Evolutionary conservation across 2,797 vertebrate genomes (phyloP), one percentile per base, ranked within the genome.

Genomic region (Rhyacichthys aspro): DNA sequence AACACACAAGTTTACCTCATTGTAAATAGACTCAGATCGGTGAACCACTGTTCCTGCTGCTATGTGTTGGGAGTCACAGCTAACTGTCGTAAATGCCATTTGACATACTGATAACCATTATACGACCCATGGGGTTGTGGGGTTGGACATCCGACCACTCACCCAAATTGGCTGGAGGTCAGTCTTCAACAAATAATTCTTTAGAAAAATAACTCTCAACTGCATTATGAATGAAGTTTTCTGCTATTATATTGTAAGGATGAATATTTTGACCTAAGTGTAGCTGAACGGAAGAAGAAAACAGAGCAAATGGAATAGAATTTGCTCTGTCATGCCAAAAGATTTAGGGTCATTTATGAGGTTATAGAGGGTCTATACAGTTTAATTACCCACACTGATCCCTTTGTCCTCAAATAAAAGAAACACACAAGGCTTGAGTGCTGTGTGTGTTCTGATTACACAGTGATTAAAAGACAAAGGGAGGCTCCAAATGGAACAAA

Each of bases 61-160:
- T 50, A 8, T 8, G 15, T 7, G 60, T 63, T 60, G 43, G 16
- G 34, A 78, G 64, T 84, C 74, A 23, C 81, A 79, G 74, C 59
- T 72, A 55, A 34, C 63, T 23, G 9, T 68, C 66, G 72, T 87
- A 89, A 88, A 90, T 78, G 76, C 82, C 80, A 79, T 87, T 74
- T 85, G 76, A 86, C 78, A 43, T 71, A 59, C 70, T 79, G 78
- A 82, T 72, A 70, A 70, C 47, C 59, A 19, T 61, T 81, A 72
- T 65, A 68, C 9, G 55, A 53, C 75, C 60, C 36, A 33, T 1
- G 43, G 61, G 15, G 28, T 28, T 58, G 17, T 17, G 52, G 9
- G 52, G 76, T 28, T 9, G 36, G 70, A 57, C 66, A 55, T 14
- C 33, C 37, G 34, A 52, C 49, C 11, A 16, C 33, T 37, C 34